phyloP scores from a whole-genome alignment of 2,888 invertebrate genomes.

The Panzeria rudis region DNA sequence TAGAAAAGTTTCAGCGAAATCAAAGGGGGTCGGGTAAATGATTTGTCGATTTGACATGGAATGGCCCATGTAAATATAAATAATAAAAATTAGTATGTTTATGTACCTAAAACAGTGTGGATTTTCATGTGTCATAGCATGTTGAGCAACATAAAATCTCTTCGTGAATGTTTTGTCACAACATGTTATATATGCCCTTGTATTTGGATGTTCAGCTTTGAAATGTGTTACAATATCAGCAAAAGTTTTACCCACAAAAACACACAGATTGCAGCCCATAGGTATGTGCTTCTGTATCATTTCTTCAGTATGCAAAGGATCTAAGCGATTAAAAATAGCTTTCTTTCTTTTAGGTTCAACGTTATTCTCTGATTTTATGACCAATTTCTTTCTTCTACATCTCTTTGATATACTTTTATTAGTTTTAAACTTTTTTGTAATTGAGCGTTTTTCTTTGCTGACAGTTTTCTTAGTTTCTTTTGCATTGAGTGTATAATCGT shows the following conservation, averaged over 20 bases:
- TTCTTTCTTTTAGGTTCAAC: conserved; percentile 47
- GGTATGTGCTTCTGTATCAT: conserved; percentile 81
- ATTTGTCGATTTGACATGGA: no score
- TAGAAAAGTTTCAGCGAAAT: no score
- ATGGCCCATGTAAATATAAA: no score
- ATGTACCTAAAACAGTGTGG: conserved; percentile 82
- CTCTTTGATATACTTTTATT: background rate
- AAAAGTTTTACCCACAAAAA: conserved; percentile 78
- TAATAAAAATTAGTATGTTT: background rate
- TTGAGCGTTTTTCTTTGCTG: background rate
- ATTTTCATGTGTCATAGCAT: conserved; percentile 82
- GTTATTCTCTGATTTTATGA: conserved; percentile 26
- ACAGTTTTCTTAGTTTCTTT: background rate
- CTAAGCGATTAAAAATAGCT: conserved; percentile 45
- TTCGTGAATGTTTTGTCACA: conserved; percentile 82
- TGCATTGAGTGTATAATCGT: background rate
- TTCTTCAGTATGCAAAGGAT: conserved; percentile 74
- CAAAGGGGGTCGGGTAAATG: no score
- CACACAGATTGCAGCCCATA: conserved; percentile 82
- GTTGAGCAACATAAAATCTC: conserved; percentile 81
- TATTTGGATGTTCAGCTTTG: conserved; percentile 77
- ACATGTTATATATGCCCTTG: conserved; percentile 80
- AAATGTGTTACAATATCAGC: conserved; percentile 80
- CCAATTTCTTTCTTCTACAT: background rate
- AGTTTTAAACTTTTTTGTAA: background rate